These are phyloP conservation scores for Holcopasites calliopsidis DNA, from an alignment of 1,140 invertebrate genomes.

Conservation along the genomic window DNA sequence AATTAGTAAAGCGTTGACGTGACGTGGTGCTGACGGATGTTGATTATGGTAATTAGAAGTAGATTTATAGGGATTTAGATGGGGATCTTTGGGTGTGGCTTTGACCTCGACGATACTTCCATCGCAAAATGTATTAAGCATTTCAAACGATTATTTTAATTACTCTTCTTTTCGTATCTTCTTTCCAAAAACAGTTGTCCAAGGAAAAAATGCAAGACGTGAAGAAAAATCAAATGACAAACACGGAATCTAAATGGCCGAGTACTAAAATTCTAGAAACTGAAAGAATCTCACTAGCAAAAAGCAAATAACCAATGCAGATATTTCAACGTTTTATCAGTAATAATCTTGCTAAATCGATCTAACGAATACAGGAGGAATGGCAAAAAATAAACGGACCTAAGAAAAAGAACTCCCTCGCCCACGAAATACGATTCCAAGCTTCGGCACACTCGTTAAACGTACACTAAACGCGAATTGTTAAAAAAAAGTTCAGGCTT, in stretches of 20 bases:
- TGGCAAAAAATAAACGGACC: too few relatives aligned
- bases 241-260: not conserved
- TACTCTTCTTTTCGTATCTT: too few relatives aligned
- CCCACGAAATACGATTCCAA: not conserved
- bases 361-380: too few relatives aligned
- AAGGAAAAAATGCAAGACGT: too few relatives aligned
- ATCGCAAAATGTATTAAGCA: not conserved
- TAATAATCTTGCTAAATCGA: too few relatives aligned
- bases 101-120: conserved; percentile 42
- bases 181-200: too few relatives aligned
- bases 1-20: conserved; percentile 55
- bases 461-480: too few relatives aligned
- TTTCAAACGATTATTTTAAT: too few relatives aligned
- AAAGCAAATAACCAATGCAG: not conserved
- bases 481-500: not conserved
- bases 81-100: conserved; percentile 6
- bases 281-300: not conserved
- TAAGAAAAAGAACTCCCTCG: too few relatives aligned
- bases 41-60: conserved; percentile 47
- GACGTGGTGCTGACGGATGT: conserved; percentile 48
- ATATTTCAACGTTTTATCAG: not conserved
- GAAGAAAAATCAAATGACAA: not conserved
- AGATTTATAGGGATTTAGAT: conserved; percentile 5
- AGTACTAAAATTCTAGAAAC: not conserved
- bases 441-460: too few relatives aligned